phyloP scores from a whole-genome alignment of 2,113 vertebrate genomes.

The Xiphias gladius region DNA sequence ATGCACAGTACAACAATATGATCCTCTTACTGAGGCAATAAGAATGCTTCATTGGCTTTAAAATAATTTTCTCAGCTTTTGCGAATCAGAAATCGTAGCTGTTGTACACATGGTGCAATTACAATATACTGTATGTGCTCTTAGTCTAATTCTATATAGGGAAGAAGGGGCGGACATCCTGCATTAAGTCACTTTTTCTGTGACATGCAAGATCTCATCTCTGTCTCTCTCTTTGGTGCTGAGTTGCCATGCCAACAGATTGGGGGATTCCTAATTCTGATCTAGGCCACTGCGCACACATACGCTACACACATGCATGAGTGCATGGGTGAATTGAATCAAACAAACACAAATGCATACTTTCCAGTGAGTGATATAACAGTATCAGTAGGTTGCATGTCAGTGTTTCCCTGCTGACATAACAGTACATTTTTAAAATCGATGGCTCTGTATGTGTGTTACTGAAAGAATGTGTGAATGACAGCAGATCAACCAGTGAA shows the following conservation, averaged over 20 bases:
- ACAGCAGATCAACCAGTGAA: slow-evolving; percentile 29
- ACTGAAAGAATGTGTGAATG: slow-evolving; percentile 22
- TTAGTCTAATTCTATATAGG: not conserved
- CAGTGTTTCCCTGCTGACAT: not conserved
- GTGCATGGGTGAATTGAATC: not conserved
- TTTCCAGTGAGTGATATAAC: not conserved
- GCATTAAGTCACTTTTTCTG: slow-evolving; percentile 45
- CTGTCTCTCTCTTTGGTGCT: slow-evolving; percentile 23
- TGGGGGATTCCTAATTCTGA: slow-evolving; percentile 66
- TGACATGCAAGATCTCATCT: slow-evolving; percentile 39
- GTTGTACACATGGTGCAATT: not conserved
- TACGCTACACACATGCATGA: not conserved
- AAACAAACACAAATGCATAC: slow-evolving; percentile 2
- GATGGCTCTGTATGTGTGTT: slow-evolving; percentile 5
- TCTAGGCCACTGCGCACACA: slow-evolving; percentile 44
- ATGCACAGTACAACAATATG: not conserved
- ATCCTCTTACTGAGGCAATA: slow-evolving; percentile 14
- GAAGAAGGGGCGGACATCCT: slow-evolving; percentile 1
- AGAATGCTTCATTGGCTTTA: not conserved
- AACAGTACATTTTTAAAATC: slow-evolving; percentile 1
- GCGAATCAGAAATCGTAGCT: too few species aligned
- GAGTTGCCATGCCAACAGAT: slow-evolving; percentile 77
- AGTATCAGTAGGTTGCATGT: slow-evolving; percentile 16
- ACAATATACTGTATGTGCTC: not conserved
- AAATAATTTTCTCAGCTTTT: not conserved